Evolutionary conservation across 2,888 invertebrate species (phyloP).

Genomic region (Oligia fasciuncula): DNA sequence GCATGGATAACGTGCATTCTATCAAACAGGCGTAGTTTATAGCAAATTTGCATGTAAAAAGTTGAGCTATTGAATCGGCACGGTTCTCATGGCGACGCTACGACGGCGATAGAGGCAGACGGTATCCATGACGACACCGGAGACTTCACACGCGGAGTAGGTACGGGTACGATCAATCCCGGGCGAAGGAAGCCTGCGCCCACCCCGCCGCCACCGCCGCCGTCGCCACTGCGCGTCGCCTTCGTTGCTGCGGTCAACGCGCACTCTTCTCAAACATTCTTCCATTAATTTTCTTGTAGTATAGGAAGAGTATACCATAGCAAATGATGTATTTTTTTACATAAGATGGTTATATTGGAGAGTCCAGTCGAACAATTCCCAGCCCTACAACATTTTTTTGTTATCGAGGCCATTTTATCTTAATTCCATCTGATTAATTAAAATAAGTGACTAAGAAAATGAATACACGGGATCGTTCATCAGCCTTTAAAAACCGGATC

Average conservation of each 20-base stretch:
- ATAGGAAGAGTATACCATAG: background rate
- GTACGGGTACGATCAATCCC: conserved; percentile 84
- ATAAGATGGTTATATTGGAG: background rate
- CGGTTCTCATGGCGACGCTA: conserved; percentile 67
- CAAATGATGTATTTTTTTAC: background rate
- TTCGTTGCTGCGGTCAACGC: conserved; percentile 65
- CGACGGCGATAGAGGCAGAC: conserved; percentile 82
- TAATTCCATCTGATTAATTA: background rate
- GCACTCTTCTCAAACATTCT: conserved; percentile 68
- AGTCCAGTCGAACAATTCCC: background rate
- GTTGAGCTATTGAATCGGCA: conserved; percentile 41
- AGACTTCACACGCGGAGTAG: conserved; percentile 75
- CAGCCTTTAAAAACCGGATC: background rate
- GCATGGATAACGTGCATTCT: background rate
- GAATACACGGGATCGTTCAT: background rate
- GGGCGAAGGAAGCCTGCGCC: conserved; percentile 78
- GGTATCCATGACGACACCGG: conserved; percentile 86
- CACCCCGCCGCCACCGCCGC: conserved; percentile 64
- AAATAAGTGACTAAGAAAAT: background rate
- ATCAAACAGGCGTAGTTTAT: conserved; percentile 8
- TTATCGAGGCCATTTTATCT: background rate
- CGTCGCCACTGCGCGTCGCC: conserved; percentile 54
- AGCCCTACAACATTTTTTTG: background rate
- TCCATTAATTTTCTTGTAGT: conserved; percentile 4
- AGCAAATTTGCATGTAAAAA: conserved; percentile 31